Conservation (phyloP, 2,113 vertebrate species). For the Heterotis niloticus region DNA sequence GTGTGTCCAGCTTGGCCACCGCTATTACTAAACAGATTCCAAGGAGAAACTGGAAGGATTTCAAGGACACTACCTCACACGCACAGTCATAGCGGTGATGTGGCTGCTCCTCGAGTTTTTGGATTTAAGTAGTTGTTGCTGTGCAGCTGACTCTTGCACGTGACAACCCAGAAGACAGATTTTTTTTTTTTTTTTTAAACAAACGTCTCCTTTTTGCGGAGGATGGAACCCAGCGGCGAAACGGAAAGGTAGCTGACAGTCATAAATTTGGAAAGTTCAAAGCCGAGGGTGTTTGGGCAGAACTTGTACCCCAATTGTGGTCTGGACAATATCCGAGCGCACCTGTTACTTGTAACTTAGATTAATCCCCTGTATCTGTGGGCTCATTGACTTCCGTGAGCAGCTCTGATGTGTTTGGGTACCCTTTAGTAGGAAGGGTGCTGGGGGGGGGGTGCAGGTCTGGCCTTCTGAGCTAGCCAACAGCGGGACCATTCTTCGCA, state of each 20-base stretch:
- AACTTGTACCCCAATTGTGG: slow-evolving; percentile 42
- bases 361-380: slow-evolving; percentile 56
- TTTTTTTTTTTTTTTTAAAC: too few relatives aligned
- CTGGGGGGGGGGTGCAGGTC: slow-evolving; percentile 21
- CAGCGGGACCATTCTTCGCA: slow-evolving; percentile 61
- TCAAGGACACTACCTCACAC: too few relatives aligned
- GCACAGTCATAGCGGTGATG: too few relatives aligned
- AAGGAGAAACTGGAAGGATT: too few relatives aligned
- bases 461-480: slow-evolving; percentile 45
- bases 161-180: too few relatives aligned
- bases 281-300: too few relatives aligned
- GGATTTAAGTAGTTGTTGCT: too few relatives aligned
- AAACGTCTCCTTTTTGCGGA: too few relatives aligned
- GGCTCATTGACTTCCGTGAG: slow-evolving; percentile 57
- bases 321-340: slow-evolving; percentile 50
- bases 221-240: background rate
- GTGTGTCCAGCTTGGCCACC: too few relatives aligned
- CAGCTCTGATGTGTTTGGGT: slow-evolving; percentile 53
- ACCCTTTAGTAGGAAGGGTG: slow-evolving; percentile 30
- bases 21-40: too few relatives aligned
- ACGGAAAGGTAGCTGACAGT: background rate
- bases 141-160: too few relatives aligned
- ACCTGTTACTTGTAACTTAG: slow-evolving; percentile 60
- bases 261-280: background rate
- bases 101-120: too few relatives aligned